Conservation (phyloP, 2,888 invertebrate species). For the Antheraea assamensis region DNA sequence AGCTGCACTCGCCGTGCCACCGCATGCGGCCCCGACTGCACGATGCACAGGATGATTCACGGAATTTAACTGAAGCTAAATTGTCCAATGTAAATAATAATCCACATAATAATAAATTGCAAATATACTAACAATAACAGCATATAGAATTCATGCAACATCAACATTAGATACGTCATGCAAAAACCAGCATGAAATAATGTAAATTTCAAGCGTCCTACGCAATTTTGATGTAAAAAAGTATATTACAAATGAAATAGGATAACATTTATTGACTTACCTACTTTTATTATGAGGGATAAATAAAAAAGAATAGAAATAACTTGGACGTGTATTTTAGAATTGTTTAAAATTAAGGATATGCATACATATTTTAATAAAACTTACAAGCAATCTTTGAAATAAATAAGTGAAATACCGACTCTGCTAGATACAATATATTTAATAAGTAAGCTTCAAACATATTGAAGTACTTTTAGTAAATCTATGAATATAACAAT, state of each 20-base stretch:
- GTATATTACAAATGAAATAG: background rate
- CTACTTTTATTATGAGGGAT: too few relatives aligned
- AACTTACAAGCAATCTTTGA: too few relatives aligned
- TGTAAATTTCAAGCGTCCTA: too few relatives aligned
- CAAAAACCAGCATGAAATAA: too few relatives aligned
- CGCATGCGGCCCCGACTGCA: slow-evolving; percentile 50
- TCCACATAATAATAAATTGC: background rate
- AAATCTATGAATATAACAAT: too few relatives aligned
- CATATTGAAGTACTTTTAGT: too few relatives aligned
- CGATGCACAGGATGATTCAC: slow-evolving; percentile 54
- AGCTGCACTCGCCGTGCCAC: slow-evolving; percentile 65
- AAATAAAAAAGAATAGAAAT: background rate
- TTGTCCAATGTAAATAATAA: background rate
- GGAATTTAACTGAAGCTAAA: background rate
- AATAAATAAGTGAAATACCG: too few relatives aligned
- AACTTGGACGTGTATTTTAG: background rate
- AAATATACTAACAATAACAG: background rate
- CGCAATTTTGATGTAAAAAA: too few relatives aligned
- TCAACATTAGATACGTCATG: background rate
- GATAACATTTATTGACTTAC: background rate
- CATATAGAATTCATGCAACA: background rate
- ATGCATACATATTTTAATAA: background rate
- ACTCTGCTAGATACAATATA: too few relatives aligned
- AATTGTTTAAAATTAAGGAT: background rate
- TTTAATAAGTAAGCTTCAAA: too few relatives aligned